These are phyloP conservation scores for Coracias cyanogaster DNA, from an alignment of 2,797 vertebrate species.

Conservation along the genomic window DNA sequence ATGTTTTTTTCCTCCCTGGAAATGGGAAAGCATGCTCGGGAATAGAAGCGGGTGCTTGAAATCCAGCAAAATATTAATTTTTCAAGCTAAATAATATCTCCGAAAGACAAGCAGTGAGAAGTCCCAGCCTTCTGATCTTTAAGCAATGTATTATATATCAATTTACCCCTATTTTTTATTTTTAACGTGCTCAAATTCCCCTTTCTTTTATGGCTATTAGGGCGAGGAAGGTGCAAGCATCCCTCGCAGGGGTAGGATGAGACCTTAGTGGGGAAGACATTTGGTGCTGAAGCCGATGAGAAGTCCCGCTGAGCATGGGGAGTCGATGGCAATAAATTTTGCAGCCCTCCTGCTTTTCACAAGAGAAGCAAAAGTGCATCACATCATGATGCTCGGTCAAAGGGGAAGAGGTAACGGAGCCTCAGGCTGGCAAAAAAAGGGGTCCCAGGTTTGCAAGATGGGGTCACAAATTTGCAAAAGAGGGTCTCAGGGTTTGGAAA, in stretches of 20 bases:
- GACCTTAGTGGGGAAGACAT: fast-evolving
- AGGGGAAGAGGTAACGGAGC: background rate
- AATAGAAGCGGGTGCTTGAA: background rate
- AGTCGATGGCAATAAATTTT: background rate
- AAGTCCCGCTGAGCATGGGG: fast-evolving
- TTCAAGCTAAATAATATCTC: background rate
- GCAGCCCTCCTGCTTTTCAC: background rate
- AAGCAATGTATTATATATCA: background rate
- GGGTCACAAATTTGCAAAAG: background rate
- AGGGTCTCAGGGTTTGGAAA: background rate
- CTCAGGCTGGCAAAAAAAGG: no score
- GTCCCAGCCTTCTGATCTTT: fast-evolving
- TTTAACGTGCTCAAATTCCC: fast-evolving
- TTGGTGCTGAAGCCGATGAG: fast-evolving
- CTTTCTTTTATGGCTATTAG: background rate
- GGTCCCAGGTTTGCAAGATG: background rate
- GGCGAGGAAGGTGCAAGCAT: background rate
- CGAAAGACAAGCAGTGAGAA: background rate
- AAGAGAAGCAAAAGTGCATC: background rate
- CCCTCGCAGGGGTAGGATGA: fast-evolving
- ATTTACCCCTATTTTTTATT: fast-evolving
- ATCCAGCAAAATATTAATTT: background rate
- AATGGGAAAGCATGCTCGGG: fast-evolving
- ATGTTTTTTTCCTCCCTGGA: background rate
- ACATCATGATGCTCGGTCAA: fast-evolving